Percentiles rank a stretch among this genome's conserved stretches.
phyloP scores from a whole-genome alignment of 1,140 invertebrate species.

The Lordiphosa stackelbergi region DNA sequence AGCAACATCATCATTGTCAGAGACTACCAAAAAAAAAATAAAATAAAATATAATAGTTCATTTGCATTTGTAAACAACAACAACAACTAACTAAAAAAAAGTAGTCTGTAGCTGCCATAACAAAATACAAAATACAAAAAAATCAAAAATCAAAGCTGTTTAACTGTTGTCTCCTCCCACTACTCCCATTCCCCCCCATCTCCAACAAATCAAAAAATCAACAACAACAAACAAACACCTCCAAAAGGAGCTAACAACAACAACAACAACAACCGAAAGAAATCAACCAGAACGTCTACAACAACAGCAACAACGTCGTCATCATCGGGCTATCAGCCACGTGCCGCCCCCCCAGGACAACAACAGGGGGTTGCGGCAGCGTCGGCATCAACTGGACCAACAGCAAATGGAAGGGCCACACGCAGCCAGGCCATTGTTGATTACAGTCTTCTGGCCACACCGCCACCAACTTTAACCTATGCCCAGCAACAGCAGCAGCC shows the following conservation, averaged over 20 bases:
- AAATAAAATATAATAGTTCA: conserved; percentile 16
- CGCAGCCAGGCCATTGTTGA: conserved; percentile 51
- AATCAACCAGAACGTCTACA: conserved; percentile 24
- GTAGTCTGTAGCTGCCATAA: conserved; percentile 61
- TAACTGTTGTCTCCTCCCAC: conserved; percentile 70
- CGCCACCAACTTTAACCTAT: conserved; percentile 34
- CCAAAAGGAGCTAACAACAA: conserved; percentile 37
- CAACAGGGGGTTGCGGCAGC: conserved; percentile 32
- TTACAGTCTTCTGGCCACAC: conserved; percentile 39
- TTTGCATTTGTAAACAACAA: conserved; percentile 16
- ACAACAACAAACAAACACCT: conserved; percentile 1
- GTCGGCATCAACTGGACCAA: conserved; percentile 37
- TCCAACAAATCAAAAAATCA: conserved; percentile 6
- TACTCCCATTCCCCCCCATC: conserved; percentile 52
- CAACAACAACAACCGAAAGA: conserved; percentile 20
- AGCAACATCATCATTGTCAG: conserved; percentile 75
- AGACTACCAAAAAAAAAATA: conserved; percentile 43
- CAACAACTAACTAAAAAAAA: conserved; percentile 56
- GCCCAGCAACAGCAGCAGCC: conserved; percentile 43
- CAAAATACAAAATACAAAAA: conserved; percentile 24
- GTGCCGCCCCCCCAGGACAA: conserved; percentile 60
- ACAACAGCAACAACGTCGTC: conserved; percentile 61
- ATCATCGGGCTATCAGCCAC: conserved; percentile 56
- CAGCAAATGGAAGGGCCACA: conserved; percentile 50
- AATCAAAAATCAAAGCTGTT: conserved; percentile 58